Conservation (phyloP, 2,797 vertebrate genomes). For the Thamnophis elegans region DNA sequence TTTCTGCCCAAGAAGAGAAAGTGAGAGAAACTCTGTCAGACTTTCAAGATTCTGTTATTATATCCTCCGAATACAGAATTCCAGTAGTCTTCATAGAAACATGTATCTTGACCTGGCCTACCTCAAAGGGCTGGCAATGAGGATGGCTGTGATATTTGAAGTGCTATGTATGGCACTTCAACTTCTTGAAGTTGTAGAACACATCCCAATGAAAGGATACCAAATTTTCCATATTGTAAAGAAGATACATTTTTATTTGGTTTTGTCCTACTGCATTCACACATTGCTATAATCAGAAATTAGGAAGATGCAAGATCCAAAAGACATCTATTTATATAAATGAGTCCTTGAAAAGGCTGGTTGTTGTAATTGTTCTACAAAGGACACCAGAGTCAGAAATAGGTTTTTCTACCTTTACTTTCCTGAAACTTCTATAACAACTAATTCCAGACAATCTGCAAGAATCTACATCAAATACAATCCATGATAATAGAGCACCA, state of each 20-base stretch:
- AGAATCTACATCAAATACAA: neutral
- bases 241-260: neutral
- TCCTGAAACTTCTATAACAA: neutral
- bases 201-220: neutral
- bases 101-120: neutral
- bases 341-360: neutral
- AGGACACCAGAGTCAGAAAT: neutral
- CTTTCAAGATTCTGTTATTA: neutral
- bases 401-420: neutral
- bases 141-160: neutral
- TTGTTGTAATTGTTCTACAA: neutral
- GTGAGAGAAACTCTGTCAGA: neutral
- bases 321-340: neutral
- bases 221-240: neutral
- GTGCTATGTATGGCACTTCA: neutral
- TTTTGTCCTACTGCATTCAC: neutral
- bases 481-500: neutral
- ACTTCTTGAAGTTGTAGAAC: neutral
- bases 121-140: neutral
- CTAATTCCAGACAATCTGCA: neutral
- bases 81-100: neutral
- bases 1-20: neutral
- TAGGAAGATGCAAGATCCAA: neutral
- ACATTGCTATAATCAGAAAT: neutral
- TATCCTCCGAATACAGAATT: neutral